Base-by-base conservation (phyloP, 2,113 vertebrate genomes). In the Plotosus lineatus region DNA sequence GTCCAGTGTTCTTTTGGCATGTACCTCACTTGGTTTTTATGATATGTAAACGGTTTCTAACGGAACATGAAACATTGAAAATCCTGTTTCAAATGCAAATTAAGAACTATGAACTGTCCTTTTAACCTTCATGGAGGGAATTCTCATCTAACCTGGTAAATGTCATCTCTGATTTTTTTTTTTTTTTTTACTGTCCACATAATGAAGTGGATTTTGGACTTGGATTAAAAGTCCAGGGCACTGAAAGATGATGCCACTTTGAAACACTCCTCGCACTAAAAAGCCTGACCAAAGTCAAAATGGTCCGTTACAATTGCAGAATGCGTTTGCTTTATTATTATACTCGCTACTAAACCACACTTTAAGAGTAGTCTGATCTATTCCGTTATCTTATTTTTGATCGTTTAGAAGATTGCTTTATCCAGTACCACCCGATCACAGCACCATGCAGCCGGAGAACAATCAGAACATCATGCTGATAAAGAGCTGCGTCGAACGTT, bases 1-100 rank as follows among this genome's bases (percentile, higher is more conserved):
- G 75, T 71, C 80, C 28, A 66, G 21, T 66, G 21, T 69, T 78
- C 40, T 51, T 42, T 78, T 85, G 75, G 79, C 68, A 28, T 60
- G 48, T 50, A 82, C 51, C 66, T 38, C 14, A 38, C 63, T 84
- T 60, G 38, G 46, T 66, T 69, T 63, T 36, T 33, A 5, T 28
- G 42, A 40, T 28, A 77, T 46, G 79, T 81, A 63, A 77, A 63
- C 40, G 48, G 50, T 21, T 60, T 72, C 73, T 44, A 51, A 63
- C 28, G 42, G 66, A 69, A 80, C 63, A 56, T 56, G 56, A 77
- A 71, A 75, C 15, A 26, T 31, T 65, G 33, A 66, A 73, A 77
- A 84, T 80, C 48, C 40, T 66, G 68, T 71, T 69, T 75, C 21
- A 63, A 61, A 33, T 71, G 38, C 19, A 82, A 36, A 9, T 7